Evolutionary conservation across 2,113 vertebrate genomes (phyloP), one percentile per base, ranked within the genome.

Genomic region (Hippocampus abdominalis): DNA sequence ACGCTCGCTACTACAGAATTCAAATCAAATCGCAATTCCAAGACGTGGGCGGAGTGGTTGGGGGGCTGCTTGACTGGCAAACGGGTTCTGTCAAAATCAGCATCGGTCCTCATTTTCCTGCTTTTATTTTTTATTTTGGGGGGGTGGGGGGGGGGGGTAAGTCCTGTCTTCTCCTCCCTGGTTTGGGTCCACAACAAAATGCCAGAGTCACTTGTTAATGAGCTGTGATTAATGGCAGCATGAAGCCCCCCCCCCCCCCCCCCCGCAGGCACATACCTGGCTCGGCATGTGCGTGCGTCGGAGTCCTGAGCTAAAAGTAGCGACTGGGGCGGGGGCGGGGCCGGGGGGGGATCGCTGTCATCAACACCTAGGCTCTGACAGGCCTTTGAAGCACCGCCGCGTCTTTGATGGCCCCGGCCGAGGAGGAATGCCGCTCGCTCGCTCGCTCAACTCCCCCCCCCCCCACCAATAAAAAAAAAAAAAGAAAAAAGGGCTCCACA

Each of bases 341-440:
- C 67, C 67, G 78, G 71, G 73, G 78, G 82, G 80, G 90, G 90
- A 90, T 86, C 84, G 84, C 81, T 88, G 91, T 91, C 90, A 91
- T 92, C 89, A 91, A 91, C 91, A 91, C 91, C 89, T 89, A 64
- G 77, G 77, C 81, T 87, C 73, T 81, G 83, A 81, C 76, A 72
- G 71, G 73, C 73, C 89, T 92, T 92, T 91, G 90, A 92, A 89
- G 90, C 86, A 57, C 70, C 21, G 76, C 86, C 69, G 83, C 46
- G 42, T 73, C 90, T 93, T 92, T 92, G 91, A 92, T 88, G 87
- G 72, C 29, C 66, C 72, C 64, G 32, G 84, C 81, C 78, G 64
- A 68, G 73, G 78, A 85, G 89, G 88, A 90, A 91, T 89, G 89
- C 81, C n/a, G 70, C 86, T 68, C 77, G 4, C 71, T 49, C 48